These are phyloP conservation scores for Cataglyphis altisquamis DNA, from an alignment of 2,888 invertebrate species.

Conservation along the genomic window DNA sequence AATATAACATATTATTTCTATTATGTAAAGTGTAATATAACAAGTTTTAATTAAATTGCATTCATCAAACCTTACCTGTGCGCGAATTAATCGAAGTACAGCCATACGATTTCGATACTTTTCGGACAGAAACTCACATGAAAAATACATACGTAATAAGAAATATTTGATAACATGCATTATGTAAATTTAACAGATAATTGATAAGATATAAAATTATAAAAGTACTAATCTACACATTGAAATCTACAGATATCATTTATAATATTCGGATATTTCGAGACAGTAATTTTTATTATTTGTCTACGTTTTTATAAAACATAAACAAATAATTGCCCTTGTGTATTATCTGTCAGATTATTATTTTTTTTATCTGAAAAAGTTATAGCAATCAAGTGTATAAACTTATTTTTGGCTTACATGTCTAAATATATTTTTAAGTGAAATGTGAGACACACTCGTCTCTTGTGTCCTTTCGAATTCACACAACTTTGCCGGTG, in stretches of 20 bases:
- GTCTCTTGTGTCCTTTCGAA: neutral
- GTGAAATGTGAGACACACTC: conserved; percentile 12
- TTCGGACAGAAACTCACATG: neutral
- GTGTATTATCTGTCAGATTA: neutral
- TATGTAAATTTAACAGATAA: neutral
- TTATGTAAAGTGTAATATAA: neutral
- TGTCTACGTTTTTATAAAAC: no score
- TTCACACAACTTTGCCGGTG: conserved; percentile 4
- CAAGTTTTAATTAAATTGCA: neutral
- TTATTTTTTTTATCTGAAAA: conserved; percentile 17
- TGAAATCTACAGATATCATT: neutral
- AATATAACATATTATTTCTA: neutral
- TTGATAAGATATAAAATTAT: neutral
- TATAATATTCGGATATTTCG: neutral
- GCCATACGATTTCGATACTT: neutral
- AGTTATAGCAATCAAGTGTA: neutral
- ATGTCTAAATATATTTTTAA: neutral
- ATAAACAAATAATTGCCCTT: no score
- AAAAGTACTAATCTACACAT: conserved; percentile 7
- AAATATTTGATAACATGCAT: neutral
- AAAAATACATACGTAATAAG: conserved; percentile 8
- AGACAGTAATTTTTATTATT: neutral
- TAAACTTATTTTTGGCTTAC: neutral
- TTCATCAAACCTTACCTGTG: neutral
- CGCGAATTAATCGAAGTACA: neutral